These are phyloP conservation scores for Gymnodraco acuticeps DNA, from an alignment of 2,797 vertebrate genomes.

Conservation along the genomic window DNA sequence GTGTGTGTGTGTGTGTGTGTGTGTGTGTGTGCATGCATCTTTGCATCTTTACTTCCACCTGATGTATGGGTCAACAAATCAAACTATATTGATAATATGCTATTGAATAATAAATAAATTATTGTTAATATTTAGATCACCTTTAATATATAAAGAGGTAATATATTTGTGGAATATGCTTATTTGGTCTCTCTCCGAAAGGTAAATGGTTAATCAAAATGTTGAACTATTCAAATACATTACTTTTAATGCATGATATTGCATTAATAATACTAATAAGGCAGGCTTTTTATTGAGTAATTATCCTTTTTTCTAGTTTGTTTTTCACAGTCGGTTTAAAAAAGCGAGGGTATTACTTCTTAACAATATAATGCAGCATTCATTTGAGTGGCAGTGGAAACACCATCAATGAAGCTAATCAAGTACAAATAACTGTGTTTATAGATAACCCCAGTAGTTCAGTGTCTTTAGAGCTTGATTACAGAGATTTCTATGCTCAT, in stretches of 20 bases:
- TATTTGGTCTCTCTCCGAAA: neutral
- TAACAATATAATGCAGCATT: conserved; percentile 28
- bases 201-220: neutral
- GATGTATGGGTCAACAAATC: neutral
- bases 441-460: conserved; percentile 49
- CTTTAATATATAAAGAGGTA: neutral
- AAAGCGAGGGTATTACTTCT: conserved; percentile 18
- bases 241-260: neutral
- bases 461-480: conserved; percentile 53
- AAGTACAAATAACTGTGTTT: conserved; percentile 51
- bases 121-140: neutral
- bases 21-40: neutral
- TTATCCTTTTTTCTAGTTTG: neutral
- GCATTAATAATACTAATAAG: neutral
- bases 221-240: neutral
- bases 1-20: too few relatives aligned
- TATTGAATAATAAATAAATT: neutral
- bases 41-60: neutral
- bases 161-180: neutral
- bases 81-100: neutral
- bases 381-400: conserved; percentile 44
- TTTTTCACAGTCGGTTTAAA: neutral
- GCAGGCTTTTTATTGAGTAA: neutral
- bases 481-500: conserved; percentile 41
- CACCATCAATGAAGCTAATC: conserved; percentile 58